These are phyloP conservation scores for Pollicipes pollicipes DNA, from an alignment of 1,140 invertebrate species.

Conservation along the genomic window DNA sequence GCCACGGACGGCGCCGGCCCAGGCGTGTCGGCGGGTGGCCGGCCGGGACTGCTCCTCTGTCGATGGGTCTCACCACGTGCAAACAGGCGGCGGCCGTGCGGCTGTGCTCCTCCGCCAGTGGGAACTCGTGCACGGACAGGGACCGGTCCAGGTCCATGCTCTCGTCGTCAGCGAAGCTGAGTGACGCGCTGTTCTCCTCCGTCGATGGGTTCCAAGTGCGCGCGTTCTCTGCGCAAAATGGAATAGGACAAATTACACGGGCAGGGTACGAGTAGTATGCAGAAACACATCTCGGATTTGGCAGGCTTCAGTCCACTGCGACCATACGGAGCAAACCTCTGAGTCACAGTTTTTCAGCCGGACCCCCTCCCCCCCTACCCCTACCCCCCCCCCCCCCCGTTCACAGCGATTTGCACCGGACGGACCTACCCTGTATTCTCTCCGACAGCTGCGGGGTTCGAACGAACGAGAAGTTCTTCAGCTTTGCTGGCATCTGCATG, in stretches of 20 bases:
- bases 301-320: too few relatives aligned
- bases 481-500: background rate
- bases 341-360: too few relatives aligned
- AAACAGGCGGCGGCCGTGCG: background rate
- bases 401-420: too few relatives aligned
- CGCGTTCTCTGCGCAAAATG: background rate
- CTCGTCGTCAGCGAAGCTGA: background rate
- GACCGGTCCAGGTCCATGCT: background rate
- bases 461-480: background rate
- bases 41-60: too few relatives aligned
- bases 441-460: background rate
- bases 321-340: too few relatives aligned
- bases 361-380: too few relatives aligned
- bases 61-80: background rate
- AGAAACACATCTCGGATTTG: too few relatives aligned
- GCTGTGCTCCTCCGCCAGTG: background rate
- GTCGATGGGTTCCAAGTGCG: background rate
- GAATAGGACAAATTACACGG: too few relatives aligned
- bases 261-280: too few relatives aligned
- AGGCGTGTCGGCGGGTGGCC: too few relatives aligned
- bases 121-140: background rate
- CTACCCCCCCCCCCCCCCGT: too few relatives aligned
- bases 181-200: background rate
- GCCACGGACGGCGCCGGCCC: too few relatives aligned
- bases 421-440: background rate